Evolutionary conservation across 2,113 vertebrate species (phyloP), one percentile per base, ranked within the genome.

Genomic region (Odontophorus gujanensis): DNA sequence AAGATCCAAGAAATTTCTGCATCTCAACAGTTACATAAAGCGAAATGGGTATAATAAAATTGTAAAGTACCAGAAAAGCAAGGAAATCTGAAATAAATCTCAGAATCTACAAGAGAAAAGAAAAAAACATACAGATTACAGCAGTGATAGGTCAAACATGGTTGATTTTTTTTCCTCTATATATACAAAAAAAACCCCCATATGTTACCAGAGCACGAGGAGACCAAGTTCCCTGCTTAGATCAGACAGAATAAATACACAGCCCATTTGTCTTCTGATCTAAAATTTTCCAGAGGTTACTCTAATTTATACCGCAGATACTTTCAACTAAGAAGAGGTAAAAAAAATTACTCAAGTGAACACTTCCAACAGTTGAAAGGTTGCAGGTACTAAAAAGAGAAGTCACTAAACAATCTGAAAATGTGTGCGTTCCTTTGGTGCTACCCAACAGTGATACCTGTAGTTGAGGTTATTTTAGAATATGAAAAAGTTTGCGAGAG

Each of bases 41-140:
- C 18, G 99, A 99, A 97, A 99, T 99, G 63, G 99, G 99, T 96
- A 99, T 99, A 96, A 99, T 99, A 95, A 99, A 99, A 97, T 99
- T 99, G 96, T 99, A 99, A 67, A 99, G 98, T 74, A 99, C 99
- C 97, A 99, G 96, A 97, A 99, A 99, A 53, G 99, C 99, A 97
- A 99, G 97, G 96, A 99, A 99, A 97, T 99, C 99, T 11, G 99
- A 99, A 98, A 99, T 99, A 95, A 99, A 99, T 93, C 98, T 98
- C 96, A 99, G 96, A 91, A 99, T 99, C 99, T 99, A 77, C 19
- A 85, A 77, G 22, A 90, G 47, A 94, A 82, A 77, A 95, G 65
- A 61, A 7, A 92, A 92, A 85, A 84, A 80, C 0, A 0, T 38
- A 24, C 65, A 66, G 11, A 51, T 79, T 91, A 95, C 34, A 68